Evolutionary conservation across 1,140 invertebrate species (phyloP).

Genomic region (Cyclargus thomasi): DNA sequence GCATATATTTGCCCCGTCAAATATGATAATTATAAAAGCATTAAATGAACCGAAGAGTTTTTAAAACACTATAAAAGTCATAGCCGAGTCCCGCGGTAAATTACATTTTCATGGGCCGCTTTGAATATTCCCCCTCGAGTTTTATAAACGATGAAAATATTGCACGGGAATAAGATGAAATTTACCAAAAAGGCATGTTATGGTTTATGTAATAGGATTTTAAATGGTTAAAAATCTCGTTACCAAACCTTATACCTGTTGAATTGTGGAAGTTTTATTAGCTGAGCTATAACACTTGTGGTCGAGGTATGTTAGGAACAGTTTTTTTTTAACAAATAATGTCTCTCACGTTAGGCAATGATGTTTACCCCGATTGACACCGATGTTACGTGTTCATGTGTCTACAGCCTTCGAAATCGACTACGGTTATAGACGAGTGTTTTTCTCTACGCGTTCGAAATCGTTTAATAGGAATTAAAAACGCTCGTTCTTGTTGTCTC

Average conservation of each 20-base stretch:
- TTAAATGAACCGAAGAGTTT: neutral
- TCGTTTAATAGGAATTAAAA: no score
- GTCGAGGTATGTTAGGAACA: no score
- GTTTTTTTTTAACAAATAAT: no score
- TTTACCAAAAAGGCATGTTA: neutral
- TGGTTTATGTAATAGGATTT: neutral
- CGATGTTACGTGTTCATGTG: no score
- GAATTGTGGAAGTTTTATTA: neutral
- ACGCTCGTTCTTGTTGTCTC: no score
- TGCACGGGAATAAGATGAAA: neutral
- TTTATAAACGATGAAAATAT: neutral
- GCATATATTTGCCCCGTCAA: neutral
- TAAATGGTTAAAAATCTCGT: neutral
- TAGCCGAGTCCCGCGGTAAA: neutral
- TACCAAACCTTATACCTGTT: neutral
- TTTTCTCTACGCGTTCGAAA: no score
- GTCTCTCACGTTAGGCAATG: no score
- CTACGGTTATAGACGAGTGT: no score
- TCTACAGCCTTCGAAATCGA: no score
- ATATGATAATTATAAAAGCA: slow-evolving; percentile 4
- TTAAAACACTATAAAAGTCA: slow-evolving; percentile 1
- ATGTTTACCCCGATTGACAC: no score
- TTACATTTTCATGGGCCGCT: neutral
- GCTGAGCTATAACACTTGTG: neutral
- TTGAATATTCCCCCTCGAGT: neutral